Percentiles rank a stretch among this genome's conserved stretches.
Conservation (phyloP, 2,113 vertebrate genomes). For the Odontophorus gujanensis region DNA sequence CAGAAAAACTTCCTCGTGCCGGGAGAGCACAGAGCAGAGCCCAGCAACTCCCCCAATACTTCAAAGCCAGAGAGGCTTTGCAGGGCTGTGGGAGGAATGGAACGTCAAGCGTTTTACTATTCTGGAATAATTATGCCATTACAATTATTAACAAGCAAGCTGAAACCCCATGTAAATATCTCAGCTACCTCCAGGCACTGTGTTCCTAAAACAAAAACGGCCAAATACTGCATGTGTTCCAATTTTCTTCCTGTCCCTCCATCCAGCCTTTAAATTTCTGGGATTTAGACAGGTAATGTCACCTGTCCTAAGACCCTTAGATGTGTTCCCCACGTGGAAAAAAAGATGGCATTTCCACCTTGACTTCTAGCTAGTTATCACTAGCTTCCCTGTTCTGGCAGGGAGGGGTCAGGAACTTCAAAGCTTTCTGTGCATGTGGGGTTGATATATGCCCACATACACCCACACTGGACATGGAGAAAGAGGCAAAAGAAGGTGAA, state of each 20-base stretch:
- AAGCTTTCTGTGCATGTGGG: conserved; percentile 7
- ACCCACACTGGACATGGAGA: conserved; percentile 33
- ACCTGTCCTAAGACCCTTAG: not conserved
- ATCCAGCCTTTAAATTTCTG: not conserved
- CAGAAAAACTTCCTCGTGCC: not conserved
- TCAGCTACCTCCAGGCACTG: conserved; percentile 12
- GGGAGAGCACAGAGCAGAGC: not conserved
- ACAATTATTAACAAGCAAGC: conserved; percentile 19
- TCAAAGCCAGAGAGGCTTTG: not conserved
- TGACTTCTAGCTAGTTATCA: not conserved
- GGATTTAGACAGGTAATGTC: not conserved
- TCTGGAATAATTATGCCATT: conserved; percentile 54
- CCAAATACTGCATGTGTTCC: conserved; percentile 30
- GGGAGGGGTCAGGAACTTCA: not conserved
- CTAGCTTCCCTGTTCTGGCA: not conserved
- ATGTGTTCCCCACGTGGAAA: not conserved
- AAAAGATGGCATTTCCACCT: not conserved
- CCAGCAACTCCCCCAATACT: not conserved
- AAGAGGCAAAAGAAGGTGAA: conserved; percentile 26
- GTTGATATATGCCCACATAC: conserved; percentile 50
- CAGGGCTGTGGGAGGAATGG: not conserved
- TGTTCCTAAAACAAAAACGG: conserved; percentile 49
- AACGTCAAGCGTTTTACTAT: conserved; percentile 32
- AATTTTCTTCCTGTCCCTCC: conserved; percentile 1
- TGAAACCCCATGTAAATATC: conserved; percentile 44